Evolutionary conservation across 1,140 invertebrate genomes (phyloP).

Genomic region (Parasteatoda tepidariorum): DNA sequence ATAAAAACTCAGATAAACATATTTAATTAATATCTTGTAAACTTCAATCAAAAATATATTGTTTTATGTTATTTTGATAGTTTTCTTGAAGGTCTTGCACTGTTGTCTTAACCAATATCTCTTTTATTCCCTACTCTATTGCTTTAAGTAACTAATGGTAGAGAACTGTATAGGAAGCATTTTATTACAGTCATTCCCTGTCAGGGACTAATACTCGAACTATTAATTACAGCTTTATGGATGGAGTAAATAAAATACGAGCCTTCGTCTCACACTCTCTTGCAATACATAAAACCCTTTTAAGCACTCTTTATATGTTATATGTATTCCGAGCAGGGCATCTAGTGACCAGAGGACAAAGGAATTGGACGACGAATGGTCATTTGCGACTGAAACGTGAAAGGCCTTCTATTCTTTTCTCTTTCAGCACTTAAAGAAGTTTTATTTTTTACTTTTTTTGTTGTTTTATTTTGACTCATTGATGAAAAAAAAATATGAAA

Average conservation of each 20-base stretch:
- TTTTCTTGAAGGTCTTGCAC: too few species aligned
- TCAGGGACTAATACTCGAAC: not conserved
- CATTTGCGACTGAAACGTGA: not conserved
- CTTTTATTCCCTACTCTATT: too few species aligned
- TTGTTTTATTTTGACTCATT: too few species aligned
- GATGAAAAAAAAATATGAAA: too few species aligned
- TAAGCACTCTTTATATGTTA: constrained; percentile 9
- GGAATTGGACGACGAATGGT: not conserved
- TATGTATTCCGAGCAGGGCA: constrained; percentile 7
- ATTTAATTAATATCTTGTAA: too few species aligned
- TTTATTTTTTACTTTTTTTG: not conserved
- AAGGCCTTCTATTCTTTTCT: not conserved
- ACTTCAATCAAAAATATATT: too few species aligned
- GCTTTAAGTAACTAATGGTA: too few species aligned
- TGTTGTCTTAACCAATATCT: too few species aligned
- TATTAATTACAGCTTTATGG: constrained; percentile 16
- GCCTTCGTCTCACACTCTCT: not conserved
- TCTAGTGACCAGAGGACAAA: not conserved
- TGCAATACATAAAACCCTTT: constrained; percentile 24
- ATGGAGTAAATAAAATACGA: constrained; percentile 9
- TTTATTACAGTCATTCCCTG: not conserved
- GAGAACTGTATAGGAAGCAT: not conserved
- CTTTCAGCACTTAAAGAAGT: not conserved
- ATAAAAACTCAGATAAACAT: too few species aligned
- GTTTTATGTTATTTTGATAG: too few species aligned